These are phyloP conservation scores for Neoarius graeffei DNA, from an alignment of 2,113 vertebrate genomes.

Conservation along the genomic window DNA sequence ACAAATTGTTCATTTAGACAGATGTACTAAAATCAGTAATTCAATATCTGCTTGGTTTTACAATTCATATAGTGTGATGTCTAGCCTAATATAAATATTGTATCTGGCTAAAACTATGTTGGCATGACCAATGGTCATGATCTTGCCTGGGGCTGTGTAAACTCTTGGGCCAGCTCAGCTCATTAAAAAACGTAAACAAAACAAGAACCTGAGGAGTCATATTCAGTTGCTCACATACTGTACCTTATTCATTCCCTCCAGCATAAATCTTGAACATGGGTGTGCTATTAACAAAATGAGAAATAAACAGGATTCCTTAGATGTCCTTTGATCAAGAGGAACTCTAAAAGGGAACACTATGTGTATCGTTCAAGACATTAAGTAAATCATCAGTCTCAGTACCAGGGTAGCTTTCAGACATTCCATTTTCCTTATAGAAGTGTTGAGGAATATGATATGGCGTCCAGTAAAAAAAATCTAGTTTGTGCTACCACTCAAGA, in stretches of 20 bases:
- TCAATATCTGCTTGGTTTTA: background rate
- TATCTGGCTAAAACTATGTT: background rate
- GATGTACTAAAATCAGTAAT: background rate
- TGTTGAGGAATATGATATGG: background rate
- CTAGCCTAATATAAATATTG: background rate
- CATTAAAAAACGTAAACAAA: slow-evolving; percentile 18
- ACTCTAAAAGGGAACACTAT: background rate
- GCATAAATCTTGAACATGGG: background rate
- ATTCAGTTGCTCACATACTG: background rate
- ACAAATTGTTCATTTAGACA: background rate
- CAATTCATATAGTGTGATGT: background rate
- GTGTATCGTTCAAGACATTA: background rate
- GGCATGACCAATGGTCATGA: background rate
- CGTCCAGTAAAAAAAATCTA: background rate
- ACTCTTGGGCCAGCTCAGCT: background rate
- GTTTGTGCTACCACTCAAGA: background rate
- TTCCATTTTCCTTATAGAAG: background rate
- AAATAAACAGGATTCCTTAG: background rate
- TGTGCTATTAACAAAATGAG: background rate
- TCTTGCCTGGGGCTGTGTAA: slow-evolving; percentile 10
- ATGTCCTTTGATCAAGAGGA: background rate
- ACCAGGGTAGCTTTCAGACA: background rate
- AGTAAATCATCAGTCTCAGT: background rate
- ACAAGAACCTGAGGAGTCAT: background rate
- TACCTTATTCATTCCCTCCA: slow-evolving; percentile 8